Base-by-base conservation (phyloP, 2,888 invertebrate genomes). In the Drosophila picticornis region DNA sequence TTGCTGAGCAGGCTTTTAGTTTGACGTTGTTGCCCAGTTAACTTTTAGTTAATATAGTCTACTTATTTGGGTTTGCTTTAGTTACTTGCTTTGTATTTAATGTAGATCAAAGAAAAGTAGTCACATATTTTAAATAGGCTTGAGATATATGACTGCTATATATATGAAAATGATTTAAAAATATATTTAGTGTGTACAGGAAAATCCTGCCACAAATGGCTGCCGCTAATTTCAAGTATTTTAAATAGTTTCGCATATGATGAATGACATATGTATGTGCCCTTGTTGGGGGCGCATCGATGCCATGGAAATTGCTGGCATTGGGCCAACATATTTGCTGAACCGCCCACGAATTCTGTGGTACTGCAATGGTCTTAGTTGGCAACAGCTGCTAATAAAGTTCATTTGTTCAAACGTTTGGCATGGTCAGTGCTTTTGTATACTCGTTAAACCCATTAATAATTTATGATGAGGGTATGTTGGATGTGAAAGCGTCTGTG, bases 331-430 rank as follows among this genome's bases (percentile, higher is more conserved):
- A 50, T 9, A 38, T 66, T 63, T 76, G 43, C 25, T 16, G 22
- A 56, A 55, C 55, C 79, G 72, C 78, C 79, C 72, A 78, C 27
- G 19, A 19, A 19, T 10, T 36, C 19, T 2, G 9, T n/a, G 19
- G 25, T 63, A 57, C 66, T 71, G 55, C 63, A 63, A 61, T 73
- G 57, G 34, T 55, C 64, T 65, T 65, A 74, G 83, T 69, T 81
- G 81, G 81, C 81, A 84, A 77, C 84, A 86, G 81, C 83, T 89
- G 84, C 81, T 74, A 70, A 74, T 78, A 71, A 79, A 81, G 70
- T 67, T 63, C 67, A 75, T 75, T 66, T 48, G 66, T n/a, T 36
- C 27, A 29, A 38, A 25, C 27, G 67, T 34, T 86, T 84, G 88
- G 85, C 67, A 83, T 86, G 84, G 89, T 86, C 88, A 86, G 81